phyloP scores from a whole-genome alignment of 1,140 invertebrate species.

The Cyphomyrmex costatus region DNA sequence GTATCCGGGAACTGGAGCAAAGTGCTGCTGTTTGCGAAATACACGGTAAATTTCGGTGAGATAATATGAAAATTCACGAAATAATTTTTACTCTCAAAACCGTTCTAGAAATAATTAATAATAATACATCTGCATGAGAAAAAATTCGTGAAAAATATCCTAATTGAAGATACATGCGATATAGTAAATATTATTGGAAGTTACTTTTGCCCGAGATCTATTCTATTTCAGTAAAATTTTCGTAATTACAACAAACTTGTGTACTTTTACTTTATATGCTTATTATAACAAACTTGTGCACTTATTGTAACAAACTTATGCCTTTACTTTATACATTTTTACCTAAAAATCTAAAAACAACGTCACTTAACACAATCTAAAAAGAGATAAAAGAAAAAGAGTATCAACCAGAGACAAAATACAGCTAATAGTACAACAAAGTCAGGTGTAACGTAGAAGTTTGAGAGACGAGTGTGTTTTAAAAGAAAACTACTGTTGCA shows the following conservation, averaged over 20 bases:
- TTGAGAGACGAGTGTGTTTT: slow-evolving; percentile 42
- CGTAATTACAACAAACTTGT: neutral
- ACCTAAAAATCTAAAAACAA: neutral
- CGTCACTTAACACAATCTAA: neutral
- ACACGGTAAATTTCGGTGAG: slow-evolving; percentile 36
- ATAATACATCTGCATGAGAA: neutral
- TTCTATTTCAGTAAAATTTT: neutral
- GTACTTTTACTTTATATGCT: neutral
- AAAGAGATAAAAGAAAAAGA: neutral
- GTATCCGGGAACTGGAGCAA: slow-evolving; percentile 46
- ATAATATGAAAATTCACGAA: neutral
- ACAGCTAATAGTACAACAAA: slow-evolving; percentile 29
- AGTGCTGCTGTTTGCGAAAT: slow-evolving; percentile 33
- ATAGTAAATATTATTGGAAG: neutral
- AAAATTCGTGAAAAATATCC: neutral
- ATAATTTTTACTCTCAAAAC: slow-evolving; percentile 8
- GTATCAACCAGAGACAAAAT: slow-evolving; percentile 16
- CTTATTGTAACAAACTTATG: neutral
- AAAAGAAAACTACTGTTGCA: slow-evolving; percentile 37
- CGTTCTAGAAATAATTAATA: neutral
- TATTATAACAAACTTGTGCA: neutral
- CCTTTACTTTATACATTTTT: neutral
- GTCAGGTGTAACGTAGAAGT: slow-evolving; percentile 34
- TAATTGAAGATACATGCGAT: neutral
- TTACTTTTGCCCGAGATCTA: neutral